These are phyloP conservation scores for Auanema freiburgensis DNA, from an alignment of 2,888 invertebrate species.

Conservation along the genomic window DNA sequence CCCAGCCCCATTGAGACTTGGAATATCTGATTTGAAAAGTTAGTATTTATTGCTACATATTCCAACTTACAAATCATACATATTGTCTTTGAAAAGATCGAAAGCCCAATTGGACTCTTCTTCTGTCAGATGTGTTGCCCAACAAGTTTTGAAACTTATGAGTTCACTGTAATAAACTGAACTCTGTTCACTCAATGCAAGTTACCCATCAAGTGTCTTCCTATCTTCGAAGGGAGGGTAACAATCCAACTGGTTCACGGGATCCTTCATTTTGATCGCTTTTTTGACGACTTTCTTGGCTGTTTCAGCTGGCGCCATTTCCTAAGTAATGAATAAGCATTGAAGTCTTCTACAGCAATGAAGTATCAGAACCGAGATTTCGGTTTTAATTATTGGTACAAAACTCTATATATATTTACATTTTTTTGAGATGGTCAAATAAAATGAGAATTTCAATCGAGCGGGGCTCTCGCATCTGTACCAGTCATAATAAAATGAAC, in stretches of 20 bases:
- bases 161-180: constrained; percentile 41
- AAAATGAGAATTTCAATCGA: no score
- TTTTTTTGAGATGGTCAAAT: no score
- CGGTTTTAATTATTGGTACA: no score
- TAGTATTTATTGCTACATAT: constrained; percentile 1
- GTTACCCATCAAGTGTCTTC: constrained; percentile 44
- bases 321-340: not conserved
- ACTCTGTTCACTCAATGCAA: constrained; percentile 10
- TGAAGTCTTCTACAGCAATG: no score
- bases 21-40: constrained; percentile 67
- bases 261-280: constrained; percentile 45
- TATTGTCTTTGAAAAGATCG: constrained; percentile 53
- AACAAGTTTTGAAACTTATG: constrained; percentile 39
- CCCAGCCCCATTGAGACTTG: constrained; percentile 73
- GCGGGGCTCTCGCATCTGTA: no score
- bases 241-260: constrained; percentile 39
- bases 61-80: constrained; percentile 50
- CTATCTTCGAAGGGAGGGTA: constrained; percentile 20
- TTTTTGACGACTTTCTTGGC: constrained; percentile 66
- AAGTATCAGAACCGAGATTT: no score
- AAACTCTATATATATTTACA: no score
- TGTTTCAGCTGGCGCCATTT: constrained; percentile 70
- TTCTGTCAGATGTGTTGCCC: constrained; percentile 54
- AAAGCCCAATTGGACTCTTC: constrained; percentile 51
- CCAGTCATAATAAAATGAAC: no score